These are phyloP conservation scores for Trachythela sp. DNA, from an alignment of 64 coral and sea anemone genomes.

Conservation along the genomic window DNA sequence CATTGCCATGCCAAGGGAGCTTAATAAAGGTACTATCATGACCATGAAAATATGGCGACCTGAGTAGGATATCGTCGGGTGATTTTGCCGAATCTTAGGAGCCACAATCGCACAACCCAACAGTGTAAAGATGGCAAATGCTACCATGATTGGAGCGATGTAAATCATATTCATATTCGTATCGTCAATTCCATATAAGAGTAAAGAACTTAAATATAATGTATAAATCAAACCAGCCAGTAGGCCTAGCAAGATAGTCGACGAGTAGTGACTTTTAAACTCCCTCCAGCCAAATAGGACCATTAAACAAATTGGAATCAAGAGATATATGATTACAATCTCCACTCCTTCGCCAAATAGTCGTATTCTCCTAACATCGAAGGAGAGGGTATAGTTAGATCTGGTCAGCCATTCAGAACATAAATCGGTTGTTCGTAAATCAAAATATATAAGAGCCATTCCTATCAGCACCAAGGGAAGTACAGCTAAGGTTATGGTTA, in stretches of 20 bases:
- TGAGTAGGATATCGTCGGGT: neutral
- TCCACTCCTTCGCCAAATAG: neutral
- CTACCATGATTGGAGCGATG: neutral
- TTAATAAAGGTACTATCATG: neutral
- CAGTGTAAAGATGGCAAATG: neutral
- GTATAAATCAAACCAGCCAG: neutral
- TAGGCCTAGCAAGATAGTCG: neutral
- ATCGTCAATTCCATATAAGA: too few relatives aligned
- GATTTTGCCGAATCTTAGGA: neutral
- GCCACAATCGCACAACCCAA: neutral
- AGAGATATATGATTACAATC: neutral
- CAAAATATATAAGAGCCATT: slow-evolving; percentile 24
- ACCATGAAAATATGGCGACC: neutral
- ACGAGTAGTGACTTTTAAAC: too few relatives aligned
- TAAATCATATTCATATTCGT: neutral
- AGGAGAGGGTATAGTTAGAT: slow-evolving; percentile 25
- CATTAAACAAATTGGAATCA: neutral
- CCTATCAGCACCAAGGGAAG: slow-evolving; percentile 3
- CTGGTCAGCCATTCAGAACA: neutral
- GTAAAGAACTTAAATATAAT: neutral
- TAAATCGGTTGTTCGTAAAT: slow-evolving; percentile 30
- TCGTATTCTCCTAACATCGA: neutral
- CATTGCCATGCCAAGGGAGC: neutral
- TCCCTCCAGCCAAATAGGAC: neutral
- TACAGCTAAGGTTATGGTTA: neutral